Evolutionary conservation across 2,888 invertebrate species (phyloP).

Genomic region (Deilephila porcellus): DNA sequence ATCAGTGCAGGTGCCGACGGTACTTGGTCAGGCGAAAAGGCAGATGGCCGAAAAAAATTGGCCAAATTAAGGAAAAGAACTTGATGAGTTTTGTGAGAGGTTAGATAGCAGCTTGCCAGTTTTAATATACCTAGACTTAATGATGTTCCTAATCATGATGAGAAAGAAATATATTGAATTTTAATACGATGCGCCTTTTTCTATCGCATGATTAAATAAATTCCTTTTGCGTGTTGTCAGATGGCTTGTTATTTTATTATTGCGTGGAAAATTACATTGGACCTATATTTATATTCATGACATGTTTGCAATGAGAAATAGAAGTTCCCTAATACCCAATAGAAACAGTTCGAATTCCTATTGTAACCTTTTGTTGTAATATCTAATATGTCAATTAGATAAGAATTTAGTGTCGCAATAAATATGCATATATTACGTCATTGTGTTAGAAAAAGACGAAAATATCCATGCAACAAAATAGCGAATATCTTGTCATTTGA

Average conservation of each 20-base stretch:
- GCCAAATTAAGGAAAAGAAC: conserved; percentile 58
- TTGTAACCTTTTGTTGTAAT: too few relatives aligned
- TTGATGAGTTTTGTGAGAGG: conserved; percentile 31
- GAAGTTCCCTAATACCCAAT: background rate
- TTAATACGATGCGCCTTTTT: background rate
- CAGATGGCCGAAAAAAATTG: conserved; percentile 69
- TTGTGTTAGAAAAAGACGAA: conserved; percentile 6
- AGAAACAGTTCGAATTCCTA: too few relatives aligned
- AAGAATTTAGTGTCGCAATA: background rate
- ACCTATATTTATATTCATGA: background rate
- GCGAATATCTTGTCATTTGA: conserved; percentile 13
- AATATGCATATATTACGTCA: background rate
- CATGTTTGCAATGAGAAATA: background rate
- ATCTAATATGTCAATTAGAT: too few relatives aligned
- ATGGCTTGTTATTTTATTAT: background rate
- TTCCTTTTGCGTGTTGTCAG: conserved; percentile 2
- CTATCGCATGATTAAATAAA: background rate
- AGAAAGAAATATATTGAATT: background rate
- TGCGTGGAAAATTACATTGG: background rate
- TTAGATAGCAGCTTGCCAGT: conserved; percentile 26
- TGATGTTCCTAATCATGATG: conserved; percentile 3
- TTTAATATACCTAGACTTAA: conserved; percentile 18
- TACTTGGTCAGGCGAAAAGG: conserved; percentile 72
- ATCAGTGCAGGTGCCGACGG: conserved; percentile 77
- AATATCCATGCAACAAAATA: background rate